A percentile compares a stretch with the other conserved stretches of the same genome.
These are phyloP conservation scores for Marronus borbonicus DNA, from an alignment of 2,888 invertebrate genomes.

Conservation along the genomic window DNA sequence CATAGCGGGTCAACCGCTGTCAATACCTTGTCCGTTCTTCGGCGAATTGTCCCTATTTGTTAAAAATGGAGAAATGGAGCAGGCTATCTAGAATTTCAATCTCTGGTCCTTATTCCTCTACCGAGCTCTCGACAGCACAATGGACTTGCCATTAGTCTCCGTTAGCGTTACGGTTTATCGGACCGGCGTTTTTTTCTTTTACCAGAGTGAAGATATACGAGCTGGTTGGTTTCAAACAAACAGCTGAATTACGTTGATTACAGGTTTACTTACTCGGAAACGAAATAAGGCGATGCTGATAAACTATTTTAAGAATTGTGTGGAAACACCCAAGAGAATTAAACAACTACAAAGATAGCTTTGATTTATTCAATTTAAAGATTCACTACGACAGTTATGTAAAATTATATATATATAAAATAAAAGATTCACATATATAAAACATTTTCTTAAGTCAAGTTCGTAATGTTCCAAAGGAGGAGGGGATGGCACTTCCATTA, in stretches of 20 bases:
- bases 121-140: conserved; percentile 34
- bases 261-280: not conserved
- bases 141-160: conserved; percentile 37
- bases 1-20: conserved; percentile 66
- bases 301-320: no score
- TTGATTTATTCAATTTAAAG: no score
- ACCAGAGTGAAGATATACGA: conserved; percentile 7
- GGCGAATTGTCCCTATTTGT: conserved; percentile 56
- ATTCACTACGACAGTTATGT: no score
- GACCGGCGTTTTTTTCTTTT: conserved; percentile 6
- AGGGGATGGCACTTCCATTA: no score
- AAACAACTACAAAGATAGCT: no score
- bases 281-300: not conserved
- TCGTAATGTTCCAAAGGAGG: no score
- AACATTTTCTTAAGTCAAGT: no score
- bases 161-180: conserved; percentile 37
- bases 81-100: conserved; percentile 50
- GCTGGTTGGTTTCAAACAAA: conserved; percentile 34
- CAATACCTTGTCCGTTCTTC: conserved; percentile 61
- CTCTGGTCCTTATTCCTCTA: conserved; percentile 41
- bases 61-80: conserved; percentile 50
- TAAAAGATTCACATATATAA: no score
- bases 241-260: not conserved
- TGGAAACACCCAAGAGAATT: no score
- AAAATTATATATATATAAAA: no score